Evolutionary conservation across 2,113 vertebrate species (phyloP).

Genomic region (Strix uralensis): DNA sequence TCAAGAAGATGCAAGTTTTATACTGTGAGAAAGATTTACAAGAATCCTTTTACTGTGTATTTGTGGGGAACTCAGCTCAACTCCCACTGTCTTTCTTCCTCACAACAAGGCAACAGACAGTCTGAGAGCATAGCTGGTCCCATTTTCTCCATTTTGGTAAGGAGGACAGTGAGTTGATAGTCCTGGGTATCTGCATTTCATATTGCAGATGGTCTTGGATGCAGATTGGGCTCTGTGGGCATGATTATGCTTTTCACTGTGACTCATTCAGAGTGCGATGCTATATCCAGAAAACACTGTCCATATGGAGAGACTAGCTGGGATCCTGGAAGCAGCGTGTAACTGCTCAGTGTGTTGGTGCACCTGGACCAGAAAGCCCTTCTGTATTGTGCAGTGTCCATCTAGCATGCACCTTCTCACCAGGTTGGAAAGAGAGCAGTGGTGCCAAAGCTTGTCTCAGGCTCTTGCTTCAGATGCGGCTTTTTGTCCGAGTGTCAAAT

Average conservation of each 20-base stretch:
- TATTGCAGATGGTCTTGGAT: not conserved
- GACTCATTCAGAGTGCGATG: not conserved
- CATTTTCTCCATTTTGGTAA: not conserved
- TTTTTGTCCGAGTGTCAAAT: not conserved
- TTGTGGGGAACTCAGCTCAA: not conserved
- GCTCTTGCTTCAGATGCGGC: not conserved
- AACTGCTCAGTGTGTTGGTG: not conserved
- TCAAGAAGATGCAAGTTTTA: not conserved
- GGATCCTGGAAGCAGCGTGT: not conserved
- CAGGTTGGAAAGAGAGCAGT: accelerated
- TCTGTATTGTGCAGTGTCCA: not conserved
- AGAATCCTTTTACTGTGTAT: not conserved
- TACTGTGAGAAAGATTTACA: not conserved
- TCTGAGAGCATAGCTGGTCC: not conserved
- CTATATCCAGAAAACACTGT: not conserved
- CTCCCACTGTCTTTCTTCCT: not conserved
- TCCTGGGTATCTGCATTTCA: not conserved
- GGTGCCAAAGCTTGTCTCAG: not conserved
- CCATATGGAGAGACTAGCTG: conserved; percentile 13
- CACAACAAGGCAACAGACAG: not conserved
- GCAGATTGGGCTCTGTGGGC: not conserved
- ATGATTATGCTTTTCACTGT: not conserved
- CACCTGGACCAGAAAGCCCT: not conserved
- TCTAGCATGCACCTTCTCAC: not conserved
- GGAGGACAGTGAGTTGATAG: not conserved